Base-by-base conservation (phyloP, 2,113 vertebrate species). In the Myocastor coypus region DNA sequence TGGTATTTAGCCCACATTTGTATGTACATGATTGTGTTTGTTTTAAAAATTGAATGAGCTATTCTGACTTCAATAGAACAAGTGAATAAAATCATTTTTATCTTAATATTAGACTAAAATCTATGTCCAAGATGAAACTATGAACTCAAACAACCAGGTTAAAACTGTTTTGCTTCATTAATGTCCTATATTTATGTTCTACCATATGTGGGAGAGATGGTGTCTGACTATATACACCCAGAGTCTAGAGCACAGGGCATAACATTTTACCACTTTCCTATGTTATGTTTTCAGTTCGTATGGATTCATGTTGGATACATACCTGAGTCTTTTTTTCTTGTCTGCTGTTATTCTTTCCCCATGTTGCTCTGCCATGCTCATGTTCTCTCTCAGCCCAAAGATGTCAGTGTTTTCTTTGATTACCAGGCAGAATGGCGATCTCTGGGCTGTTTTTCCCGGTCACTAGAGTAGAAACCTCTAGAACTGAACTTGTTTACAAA, bases 1-100 rank as follows among this genome's bases (percentile, higher is more conserved):
- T 93, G 69, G 8, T 66, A 82, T 93, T 96, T 96, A 93, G 96
- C 37, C 42, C 40, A 92, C 75, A 34, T 87, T 92, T 87, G 10
- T 87, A 8, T 83, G 8, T 87, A 6, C 30, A 73, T 85, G 71
- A 32, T 16, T 93, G 50, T 50, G 3, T 77, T 88, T 59, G 71
- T 78, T 81, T 85, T 75, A 59, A 82, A 91, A 89, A 85, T 78
- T 52, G 69, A 77, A 66, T 37, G 20, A 83, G 12, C 22, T 81
- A 2, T 83, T 92, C 34, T 91, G 42, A 10, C 1, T 64, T 91
- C 34, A 83, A 83, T 19, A 73, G 71, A 34, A 66, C n/a, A 46
- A 92, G 80, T 30, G n/a, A 63, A 75, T 52, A 20, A 64, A 91
- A 19, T 87, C 52, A 86, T 13, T 37, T 84, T 83, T n/a, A 42